Conservation (phyloP, 2,797 vertebrate genomes). For the Natrix natrix region DNA sequence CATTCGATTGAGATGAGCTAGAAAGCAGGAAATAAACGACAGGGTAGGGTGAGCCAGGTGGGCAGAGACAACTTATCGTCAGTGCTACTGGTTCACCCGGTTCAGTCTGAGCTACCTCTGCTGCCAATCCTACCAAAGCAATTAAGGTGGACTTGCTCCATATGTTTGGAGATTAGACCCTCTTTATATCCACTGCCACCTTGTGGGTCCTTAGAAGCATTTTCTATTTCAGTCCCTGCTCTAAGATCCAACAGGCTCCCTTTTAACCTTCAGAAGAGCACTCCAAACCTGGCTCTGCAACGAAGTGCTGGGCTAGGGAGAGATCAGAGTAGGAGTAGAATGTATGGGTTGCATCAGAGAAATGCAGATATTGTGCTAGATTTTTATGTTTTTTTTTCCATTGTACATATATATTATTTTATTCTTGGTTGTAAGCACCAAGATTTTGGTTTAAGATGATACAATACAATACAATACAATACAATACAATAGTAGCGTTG, state of each 20-base stretch:
- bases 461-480: too few species aligned
- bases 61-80: too few species aligned
- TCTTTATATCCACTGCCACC: not conserved
- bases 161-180: not conserved
- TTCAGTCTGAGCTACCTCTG: too few species aligned
- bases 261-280: not conserved
- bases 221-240: not conserved
- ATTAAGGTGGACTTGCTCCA: not conserved
- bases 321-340: not conserved
- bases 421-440: not conserved
- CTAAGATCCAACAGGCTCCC: not conserved
- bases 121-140: not conserved
- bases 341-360: not conserved
- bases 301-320: not conserved
- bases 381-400: not conserved
- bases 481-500: too few species aligned
- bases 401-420: not conserved
- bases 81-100: too few species aligned
- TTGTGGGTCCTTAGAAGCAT: not conserved
- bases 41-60: too few species aligned
- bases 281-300: not conserved
- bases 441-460: not conserved
- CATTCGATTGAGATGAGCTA: too few species aligned
- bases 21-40: too few species aligned
- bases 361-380: not conserved